Conservation (phyloP, 1,140 invertebrate genomes). For the Geopemphigus sp. region DNA sequence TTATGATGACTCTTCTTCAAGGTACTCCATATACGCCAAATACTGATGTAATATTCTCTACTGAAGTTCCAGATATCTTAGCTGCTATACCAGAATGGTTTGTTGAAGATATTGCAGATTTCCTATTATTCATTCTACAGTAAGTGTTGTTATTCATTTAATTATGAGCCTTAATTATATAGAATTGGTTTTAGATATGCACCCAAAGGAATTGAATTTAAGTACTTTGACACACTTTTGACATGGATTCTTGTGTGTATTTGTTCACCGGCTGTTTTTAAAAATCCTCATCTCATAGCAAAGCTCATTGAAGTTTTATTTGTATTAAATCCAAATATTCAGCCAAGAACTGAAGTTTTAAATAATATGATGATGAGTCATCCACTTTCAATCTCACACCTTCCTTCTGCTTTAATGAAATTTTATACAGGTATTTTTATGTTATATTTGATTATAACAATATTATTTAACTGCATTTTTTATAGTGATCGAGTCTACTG, state of each 20-base stretch:
- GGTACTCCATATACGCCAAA: conserved; percentile 53
- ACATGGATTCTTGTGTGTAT: conserved; percentile 85
- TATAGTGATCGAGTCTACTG: conserved; percentile 92
- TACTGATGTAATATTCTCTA: conserved; percentile 57
- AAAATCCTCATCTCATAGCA: conserved; percentile 93
- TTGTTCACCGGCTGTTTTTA: conserved; percentile 85
- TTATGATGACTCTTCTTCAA: conserved; percentile 68
- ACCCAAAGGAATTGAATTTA: conserved; percentile 70
- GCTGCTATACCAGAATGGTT: conserved; percentile 93
- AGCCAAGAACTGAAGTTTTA: conserved; percentile 65
- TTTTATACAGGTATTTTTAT: conserved; percentile 77
- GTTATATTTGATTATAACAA: background rate
- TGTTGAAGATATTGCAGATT: conserved; percentile 93
- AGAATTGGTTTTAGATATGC: conserved; percentile 66
- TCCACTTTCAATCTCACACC: conserved; percentile 74
- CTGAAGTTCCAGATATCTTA: conserved; percentile 70
- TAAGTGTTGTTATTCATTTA: conserved; percentile 62
- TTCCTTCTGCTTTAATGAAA: conserved; percentile 91
- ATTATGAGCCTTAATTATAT: conserved; percentile 36
- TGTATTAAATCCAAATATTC: conserved; percentile 81
- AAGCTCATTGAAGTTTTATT: conserved; percentile 94
- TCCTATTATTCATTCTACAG: conserved; percentile 88
- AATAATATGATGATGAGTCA: conserved; percentile 76
- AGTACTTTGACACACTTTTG: conserved; percentile 67
- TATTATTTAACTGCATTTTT: conserved; percentile 15